Percentiles rank a stretch among this genome's conserved stretches.
These are phyloP conservation scores for Drosophila parthenogenetica DNA, from an alignment of 2,888 invertebrate genomes.

Conservation along the genomic window DNA sequence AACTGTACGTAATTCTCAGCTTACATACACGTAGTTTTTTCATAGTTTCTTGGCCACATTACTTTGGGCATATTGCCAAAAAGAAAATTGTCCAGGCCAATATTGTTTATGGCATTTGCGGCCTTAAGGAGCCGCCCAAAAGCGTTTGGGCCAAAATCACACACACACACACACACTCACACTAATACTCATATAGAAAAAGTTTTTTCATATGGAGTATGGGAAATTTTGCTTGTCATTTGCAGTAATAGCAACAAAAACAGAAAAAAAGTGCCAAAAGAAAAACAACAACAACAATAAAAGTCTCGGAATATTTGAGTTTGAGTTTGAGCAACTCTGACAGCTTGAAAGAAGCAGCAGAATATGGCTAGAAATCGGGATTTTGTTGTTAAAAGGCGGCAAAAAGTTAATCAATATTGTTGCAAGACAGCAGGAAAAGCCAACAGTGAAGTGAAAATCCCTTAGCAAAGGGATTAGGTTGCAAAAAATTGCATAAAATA, in stretches of 20 bases:
- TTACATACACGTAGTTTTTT: constrained; percentile 10
- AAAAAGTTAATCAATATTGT: constrained; percentile 64
- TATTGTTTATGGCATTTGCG: constrained; percentile 35
- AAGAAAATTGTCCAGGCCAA: constrained; percentile 26
- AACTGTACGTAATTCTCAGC: constrained; percentile 1
- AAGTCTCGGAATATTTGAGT: constrained; percentile 29
- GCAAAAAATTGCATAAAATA: constrained; percentile 23
- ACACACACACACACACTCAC: background rate
- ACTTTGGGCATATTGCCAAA: constrained; percentile 40
- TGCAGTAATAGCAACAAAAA: constrained; percentile 32
- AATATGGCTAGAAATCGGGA: constrained; percentile 37
- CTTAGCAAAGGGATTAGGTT: constrained; percentile 27
- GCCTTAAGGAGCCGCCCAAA: constrained; percentile 22
- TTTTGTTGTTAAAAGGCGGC: constrained; percentile 53
- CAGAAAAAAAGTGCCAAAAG: background rate
- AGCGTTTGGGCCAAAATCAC: constrained; percentile 4
- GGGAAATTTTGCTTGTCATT: constrained; percentile 52
- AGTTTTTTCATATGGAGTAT: constrained; percentile 46
- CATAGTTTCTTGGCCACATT: constrained; percentile 28
- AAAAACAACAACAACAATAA: constrained; percentile 20
- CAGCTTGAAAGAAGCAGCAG: constrained; percentile 35
- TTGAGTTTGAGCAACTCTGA: constrained; percentile 51
- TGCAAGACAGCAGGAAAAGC: constrained; percentile 36
- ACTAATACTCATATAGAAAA: constrained; percentile 20
- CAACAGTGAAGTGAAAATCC: constrained; percentile 22